Base-by-base conservation (phyloP, 2,797 vertebrate genomes). In the Bradypodion pumilum region DNA sequence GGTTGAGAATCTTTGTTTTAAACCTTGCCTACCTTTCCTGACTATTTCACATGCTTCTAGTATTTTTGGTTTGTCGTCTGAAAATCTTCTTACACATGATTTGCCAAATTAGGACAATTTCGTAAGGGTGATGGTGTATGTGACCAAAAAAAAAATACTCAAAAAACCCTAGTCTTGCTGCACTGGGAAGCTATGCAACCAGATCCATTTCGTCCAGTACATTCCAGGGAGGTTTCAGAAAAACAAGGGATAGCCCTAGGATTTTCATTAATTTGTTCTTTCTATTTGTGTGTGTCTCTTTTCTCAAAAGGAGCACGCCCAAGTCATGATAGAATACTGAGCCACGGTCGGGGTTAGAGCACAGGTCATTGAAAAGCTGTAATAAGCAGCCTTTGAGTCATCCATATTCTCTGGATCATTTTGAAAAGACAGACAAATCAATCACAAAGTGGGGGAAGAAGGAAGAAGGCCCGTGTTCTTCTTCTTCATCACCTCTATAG, bases 321-420 rank as follows among this genome's bases (percentile, higher is more conserved):
- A 85, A 44, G 74, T 59, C 85, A 84, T 59, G 88, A 76, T 70
- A 88, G 40, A 92, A 86, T 62, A 62, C 56, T 79, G 44, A 77
- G 46, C 52, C 88, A 93, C 46, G 56, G 78, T 70, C 84, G 82
- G 86, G 83, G 77, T 81, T 65, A 62, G 65, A 65, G 90, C 66
- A 82, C 80, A 89, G 59, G 81, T 35, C 66, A 29, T 85, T 29
- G 92, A 52, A 92, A 90, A 85, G 83, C 60, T 89, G 84, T 78
- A 94, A 92, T 82, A 78, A 89, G 82, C 72, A 88, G 79, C 49
- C 70, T 91, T 68, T 91, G 89, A 89, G 80, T 89, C 74, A 85
- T 86, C 74, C 79, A 46, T 80, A 70, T 78, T 91, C 82, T 79
- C 66, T 81, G 76, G 87, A 87, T 56, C 65, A 75, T 77, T 19